Evolutionary conservation across 2,888 invertebrate species (phyloP).

Genomic region (Anthrax anthrax): DNA sequence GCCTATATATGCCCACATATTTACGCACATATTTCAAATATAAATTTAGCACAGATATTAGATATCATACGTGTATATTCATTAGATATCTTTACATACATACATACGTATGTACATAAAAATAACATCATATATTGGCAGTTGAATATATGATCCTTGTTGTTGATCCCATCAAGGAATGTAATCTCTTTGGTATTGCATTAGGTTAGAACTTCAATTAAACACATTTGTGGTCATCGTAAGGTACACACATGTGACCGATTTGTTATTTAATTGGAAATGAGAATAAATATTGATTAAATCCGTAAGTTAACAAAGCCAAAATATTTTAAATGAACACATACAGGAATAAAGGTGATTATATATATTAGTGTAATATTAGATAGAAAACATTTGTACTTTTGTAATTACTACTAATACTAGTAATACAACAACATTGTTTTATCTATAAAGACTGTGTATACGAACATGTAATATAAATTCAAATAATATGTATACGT

Average conservation of each 20-base stretch:
- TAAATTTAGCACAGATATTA: background rate
- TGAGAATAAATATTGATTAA: conserved; percentile 2
- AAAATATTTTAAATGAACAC: too few species aligned
- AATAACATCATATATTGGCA: conserved; percentile 9
- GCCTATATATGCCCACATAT: background rate
- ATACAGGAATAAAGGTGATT: too few species aligned
- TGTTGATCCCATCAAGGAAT: conserved; percentile 8
- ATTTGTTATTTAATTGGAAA: conserved; percentile 8
- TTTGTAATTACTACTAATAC: too few species aligned
- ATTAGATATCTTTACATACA: background rate
- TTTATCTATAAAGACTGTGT: too few species aligned
- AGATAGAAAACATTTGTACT: too few species aligned
- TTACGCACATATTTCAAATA: background rate
- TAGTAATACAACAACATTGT: too few species aligned
- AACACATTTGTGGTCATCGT: conserved; percentile 8
- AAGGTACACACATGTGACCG: conserved; percentile 10
- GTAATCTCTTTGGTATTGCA: conserved; percentile 7
- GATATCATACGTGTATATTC: background rate
- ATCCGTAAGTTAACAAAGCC: background rate
- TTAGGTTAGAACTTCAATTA: conserved; percentile 6
- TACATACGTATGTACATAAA: conserved; percentile 1
- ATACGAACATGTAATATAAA: too few species aligned
- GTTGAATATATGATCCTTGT: conserved; percentile 1
- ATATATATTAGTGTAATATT: too few species aligned
- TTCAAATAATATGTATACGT: too few species aligned